Percentiles rank a stretch among this genome's conserved stretches.
Evolutionary conservation across 2,888 invertebrate species (phyloP).

Genomic region (Abrostola triplasia): DNA sequence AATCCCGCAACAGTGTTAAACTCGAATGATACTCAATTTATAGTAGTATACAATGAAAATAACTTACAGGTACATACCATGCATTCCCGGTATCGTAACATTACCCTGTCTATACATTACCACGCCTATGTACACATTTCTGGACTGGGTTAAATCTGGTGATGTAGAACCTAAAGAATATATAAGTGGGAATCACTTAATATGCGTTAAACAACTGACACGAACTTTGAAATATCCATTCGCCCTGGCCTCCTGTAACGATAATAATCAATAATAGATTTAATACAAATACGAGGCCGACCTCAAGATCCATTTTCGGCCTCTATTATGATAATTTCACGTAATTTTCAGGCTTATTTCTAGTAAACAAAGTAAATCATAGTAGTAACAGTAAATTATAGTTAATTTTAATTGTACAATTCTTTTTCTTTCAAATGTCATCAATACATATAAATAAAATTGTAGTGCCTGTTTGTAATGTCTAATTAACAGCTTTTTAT

Average conservation of each 20-base stretch:
- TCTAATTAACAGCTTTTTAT: too few relatives aligned
- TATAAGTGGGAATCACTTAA: constrained; percentile 39
- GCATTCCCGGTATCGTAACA: constrained; percentile 43
- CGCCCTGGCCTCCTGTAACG: constrained; percentile 72
- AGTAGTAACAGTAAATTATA: too few relatives aligned
- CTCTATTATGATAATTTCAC: constrained; percentile 9
- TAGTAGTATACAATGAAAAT: constrained; percentile 41
- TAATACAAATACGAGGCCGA: constrained; percentile 40
- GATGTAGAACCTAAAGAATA: constrained; percentile 57
- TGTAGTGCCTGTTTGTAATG: too few relatives aligned
- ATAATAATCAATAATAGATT: constrained; percentile 69
- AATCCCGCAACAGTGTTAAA: constrained; percentile 31
- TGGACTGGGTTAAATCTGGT: constrained; percentile 41
- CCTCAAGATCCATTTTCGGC: constrained; percentile 7
- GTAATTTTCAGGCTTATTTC: background rate
- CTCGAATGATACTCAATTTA: constrained; percentile 34
- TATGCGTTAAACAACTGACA: constrained; percentile 55
- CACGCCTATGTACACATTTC: constrained; percentile 39
- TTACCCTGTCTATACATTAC: constrained; percentile 57
- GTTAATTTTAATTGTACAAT: too few relatives aligned
- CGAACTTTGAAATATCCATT: constrained; percentile 57
- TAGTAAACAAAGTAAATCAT: constrained; percentile 1
- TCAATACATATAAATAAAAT: too few relatives aligned
- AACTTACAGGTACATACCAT: constrained; percentile 63
- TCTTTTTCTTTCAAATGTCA: too few relatives aligned